Evolutionary conservation across 1,140 invertebrate genomes (phyloP).

Genomic region (Panulirus ornatus): DNA sequence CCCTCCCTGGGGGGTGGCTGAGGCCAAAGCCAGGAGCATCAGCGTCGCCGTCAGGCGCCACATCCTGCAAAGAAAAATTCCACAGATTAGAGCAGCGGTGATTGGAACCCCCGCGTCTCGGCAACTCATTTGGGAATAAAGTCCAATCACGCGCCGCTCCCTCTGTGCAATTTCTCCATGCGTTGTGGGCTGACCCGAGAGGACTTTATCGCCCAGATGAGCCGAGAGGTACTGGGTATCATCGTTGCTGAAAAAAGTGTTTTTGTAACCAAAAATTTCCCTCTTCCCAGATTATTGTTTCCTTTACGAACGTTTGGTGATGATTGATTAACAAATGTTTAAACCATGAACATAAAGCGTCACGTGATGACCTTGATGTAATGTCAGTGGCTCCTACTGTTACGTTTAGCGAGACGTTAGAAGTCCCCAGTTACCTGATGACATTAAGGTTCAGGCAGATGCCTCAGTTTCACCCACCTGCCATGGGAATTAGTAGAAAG

Average conservation of each 20-base stretch:
- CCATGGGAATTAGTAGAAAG: too few relatives aligned
- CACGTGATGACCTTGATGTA: too few relatives aligned
- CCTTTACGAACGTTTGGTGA: neutral
- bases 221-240: constrained; percentile 21
- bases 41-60: constrained; percentile 47
- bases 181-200: constrained; percentile 49
- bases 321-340: neutral
- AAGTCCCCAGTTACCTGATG: too few relatives aligned
- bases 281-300: neutral
- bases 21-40: constrained; percentile 18
- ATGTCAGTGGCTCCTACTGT: too few relatives aligned
- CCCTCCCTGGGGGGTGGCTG: neutral
- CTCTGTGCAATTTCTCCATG: constrained; percentile 58
- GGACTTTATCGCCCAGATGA: constrained; percentile 66
- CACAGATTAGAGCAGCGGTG: constrained; percentile 69
- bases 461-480: too few relatives aligned
- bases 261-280: neutral
- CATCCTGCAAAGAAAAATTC: constrained; percentile 68
- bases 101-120: constrained; percentile 65
- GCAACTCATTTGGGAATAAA: constrained; percentile 65
- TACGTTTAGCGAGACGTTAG: too few relatives aligned
- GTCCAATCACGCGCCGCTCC: constrained; percentile 63
- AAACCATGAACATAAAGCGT: too few relatives aligned
- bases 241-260: neutral
- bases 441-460: too few relatives aligned